Percentiles rank a stretch among this genome's conserved stretches.
Conservation (phyloP, 2,888 invertebrate genomes). For the Eustalomyia histrio region DNA sequence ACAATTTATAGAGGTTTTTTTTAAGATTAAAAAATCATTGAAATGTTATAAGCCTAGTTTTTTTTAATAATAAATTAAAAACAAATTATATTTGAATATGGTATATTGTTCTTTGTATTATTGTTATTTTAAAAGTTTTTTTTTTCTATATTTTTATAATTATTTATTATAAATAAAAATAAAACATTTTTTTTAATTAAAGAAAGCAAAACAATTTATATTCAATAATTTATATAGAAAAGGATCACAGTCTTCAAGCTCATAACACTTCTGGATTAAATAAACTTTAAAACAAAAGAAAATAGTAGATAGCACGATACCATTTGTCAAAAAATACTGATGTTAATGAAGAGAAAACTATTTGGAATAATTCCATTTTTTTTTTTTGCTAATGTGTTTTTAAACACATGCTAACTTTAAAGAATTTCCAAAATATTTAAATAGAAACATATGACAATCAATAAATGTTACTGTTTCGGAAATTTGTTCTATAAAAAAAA, state of each 20-base stretch:
- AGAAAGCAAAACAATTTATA: slow-evolving; percentile 6
- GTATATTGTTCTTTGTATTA: slow-evolving; percentile 31
- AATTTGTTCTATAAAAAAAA: too few relatives aligned
- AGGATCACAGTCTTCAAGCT: slow-evolving; percentile 57
- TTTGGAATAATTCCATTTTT: too few relatives aligned
- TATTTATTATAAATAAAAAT: background rate
- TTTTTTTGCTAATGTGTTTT: too few relatives aligned
- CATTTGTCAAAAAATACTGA: slow-evolving; percentile 4
- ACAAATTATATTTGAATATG: slow-evolving; percentile 8
- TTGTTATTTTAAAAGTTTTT: slow-evolving; percentile 1
- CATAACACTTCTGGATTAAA: slow-evolving; percentile 45
- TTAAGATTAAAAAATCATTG: slow-evolving; percentile 11
- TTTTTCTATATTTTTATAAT: background rate
- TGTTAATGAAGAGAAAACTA: background rate
- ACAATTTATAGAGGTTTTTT: slow-evolving; percentile 9
- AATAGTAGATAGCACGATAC: background rate
- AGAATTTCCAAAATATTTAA: too few relatives aligned
- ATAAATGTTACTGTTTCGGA: too few relatives aligned
- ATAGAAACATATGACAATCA: too few relatives aligned
- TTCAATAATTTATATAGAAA: slow-evolving; percentile 29
- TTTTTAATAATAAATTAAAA: slow-evolving; percentile 15
- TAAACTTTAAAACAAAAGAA: background rate
- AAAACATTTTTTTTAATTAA: background rate
- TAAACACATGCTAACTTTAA: too few relatives aligned
- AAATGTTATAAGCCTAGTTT: slow-evolving; percentile 50